phyloP scores from a whole-genome alignment of 2,113 vertebrate species.

The Percina caprodes region DNA sequence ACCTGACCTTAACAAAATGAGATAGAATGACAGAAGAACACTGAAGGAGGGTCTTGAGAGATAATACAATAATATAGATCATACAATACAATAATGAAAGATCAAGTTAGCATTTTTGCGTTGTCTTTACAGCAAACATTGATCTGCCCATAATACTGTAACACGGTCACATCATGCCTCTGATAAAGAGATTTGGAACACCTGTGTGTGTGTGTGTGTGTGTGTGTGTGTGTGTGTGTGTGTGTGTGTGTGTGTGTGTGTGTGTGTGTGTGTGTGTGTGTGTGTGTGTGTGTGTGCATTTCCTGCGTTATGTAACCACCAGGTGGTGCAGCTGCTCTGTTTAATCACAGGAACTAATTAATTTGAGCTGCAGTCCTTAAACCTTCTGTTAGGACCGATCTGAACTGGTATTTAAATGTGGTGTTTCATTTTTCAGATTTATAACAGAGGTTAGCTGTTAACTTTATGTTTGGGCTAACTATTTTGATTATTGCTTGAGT shows the following conservation, averaged over 20 bases:
- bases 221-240: too few relatives aligned
- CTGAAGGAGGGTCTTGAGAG: neutral
- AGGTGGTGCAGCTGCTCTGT: constrained; percentile 62
- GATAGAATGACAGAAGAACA: neutral
- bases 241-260: neutral
- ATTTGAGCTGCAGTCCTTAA: neutral
- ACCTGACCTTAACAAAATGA: neutral
- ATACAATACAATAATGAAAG: too few relatives aligned
- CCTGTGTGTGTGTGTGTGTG: too few relatives aligned
- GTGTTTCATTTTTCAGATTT: neutral
- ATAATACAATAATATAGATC: too few relatives aligned
- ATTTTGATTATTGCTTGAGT: neutral
- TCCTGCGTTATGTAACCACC: constrained; percentile 15
- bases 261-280: constrained; percentile 13
- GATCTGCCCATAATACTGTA: neutral
- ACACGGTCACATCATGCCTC: neutral
- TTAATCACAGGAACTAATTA: neutral
- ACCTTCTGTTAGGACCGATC: neutral
- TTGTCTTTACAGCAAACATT: too few relatives aligned
- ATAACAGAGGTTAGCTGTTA: neutral
- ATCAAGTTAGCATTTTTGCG: neutral
- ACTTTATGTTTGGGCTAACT: neutral
- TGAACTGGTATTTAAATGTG: neutral
- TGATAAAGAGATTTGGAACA: neutral
- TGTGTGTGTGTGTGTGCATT: constrained; percentile 6